Base-by-base conservation (phyloP, 2,888 invertebrate genomes). In the Griposia aprilina region DNA sequence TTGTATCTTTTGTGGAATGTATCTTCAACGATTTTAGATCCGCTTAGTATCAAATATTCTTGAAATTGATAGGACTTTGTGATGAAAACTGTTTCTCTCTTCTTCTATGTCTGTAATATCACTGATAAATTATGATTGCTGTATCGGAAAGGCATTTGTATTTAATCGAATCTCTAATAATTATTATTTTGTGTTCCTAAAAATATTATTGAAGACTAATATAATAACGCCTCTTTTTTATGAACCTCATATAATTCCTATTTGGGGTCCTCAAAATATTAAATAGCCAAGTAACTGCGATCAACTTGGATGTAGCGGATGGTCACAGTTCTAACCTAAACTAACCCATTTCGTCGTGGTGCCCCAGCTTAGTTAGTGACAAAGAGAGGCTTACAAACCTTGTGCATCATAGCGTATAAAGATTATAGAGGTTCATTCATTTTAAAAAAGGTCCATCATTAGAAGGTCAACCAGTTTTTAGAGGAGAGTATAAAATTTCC, bases 1-100 rank as follows among this genome's bases (percentile, higher is more conserved):
- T n/a, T 80, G 60, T 55, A 66, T 59, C 41, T 55, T 74, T 60
- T 23, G n/a, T n/a, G 48, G 20, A 55, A 62, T 62, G 1, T 79
- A 23, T 57, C 10, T 57, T 17, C 3, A 15, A 5, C 7, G 60
- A 41, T 62, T 65, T 70, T 17, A 55, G 11, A 17, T 26, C 8
- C 13, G 36, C 3, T 30, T 26, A 20, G 7, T n/a, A n/a, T 20
- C 1, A 23, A 23, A 36, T 62, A 36, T 30, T 20, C 10, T 69
- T 41, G 15, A 55, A 69, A 3, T 48, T 48, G 5, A n/a, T 20
- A 1, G 0, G 13, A 20, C 15, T 55, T 30, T 55, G 0, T 15
- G 0, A 20, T n/a, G 3, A 23, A 15, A 76, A 52, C 15, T 30
- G 1, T 30, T 20, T 6, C 10, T 6, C 5, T 23, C 17, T 41